phyloP scores from a whole-genome alignment of 2,888 invertebrate species.

The Norana najaformis region DNA sequence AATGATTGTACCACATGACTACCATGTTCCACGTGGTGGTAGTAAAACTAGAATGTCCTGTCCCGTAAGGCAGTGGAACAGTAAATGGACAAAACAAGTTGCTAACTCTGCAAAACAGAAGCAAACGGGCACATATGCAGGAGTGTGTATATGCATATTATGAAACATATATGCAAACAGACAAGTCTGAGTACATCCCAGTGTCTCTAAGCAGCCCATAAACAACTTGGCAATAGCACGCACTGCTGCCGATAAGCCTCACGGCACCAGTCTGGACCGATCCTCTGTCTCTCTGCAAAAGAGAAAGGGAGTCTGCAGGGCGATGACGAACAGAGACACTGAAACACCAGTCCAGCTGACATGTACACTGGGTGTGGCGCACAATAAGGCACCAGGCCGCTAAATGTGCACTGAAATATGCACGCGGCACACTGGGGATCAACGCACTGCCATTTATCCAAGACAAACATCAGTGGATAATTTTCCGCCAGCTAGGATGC shows the following conservation, averaged over 20 bases:
- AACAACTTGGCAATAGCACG: background rate
- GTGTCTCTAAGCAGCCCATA: conserved; percentile 13
- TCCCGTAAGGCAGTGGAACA: background rate
- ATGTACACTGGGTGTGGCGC: background rate
- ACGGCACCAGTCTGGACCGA: background rate
- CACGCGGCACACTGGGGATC: background rate
- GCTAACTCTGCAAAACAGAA: background rate
- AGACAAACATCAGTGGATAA: conserved; percentile 7
- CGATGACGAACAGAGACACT: background rate
- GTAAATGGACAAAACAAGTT: background rate
- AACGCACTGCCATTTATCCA: conserved; percentile 3
- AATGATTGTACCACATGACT: background rate
- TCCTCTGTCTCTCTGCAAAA: background rate
- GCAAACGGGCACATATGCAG: background rate
- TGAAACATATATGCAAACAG: background rate
- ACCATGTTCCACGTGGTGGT: background rate
- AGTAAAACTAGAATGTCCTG: background rate
- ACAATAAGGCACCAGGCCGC: background rate
- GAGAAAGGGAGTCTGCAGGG: background rate
- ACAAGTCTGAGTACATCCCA: background rate
- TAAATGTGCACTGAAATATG: conserved; percentile 1
- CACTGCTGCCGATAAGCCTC: conserved; percentile 7
- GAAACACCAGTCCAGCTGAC: conserved; percentile 4
- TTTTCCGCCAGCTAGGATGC: background rate
- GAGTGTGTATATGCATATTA: background rate